phyloP scores from a whole-genome alignment of 2,888 invertebrate species.

The Saturnia japonica region DNA sequence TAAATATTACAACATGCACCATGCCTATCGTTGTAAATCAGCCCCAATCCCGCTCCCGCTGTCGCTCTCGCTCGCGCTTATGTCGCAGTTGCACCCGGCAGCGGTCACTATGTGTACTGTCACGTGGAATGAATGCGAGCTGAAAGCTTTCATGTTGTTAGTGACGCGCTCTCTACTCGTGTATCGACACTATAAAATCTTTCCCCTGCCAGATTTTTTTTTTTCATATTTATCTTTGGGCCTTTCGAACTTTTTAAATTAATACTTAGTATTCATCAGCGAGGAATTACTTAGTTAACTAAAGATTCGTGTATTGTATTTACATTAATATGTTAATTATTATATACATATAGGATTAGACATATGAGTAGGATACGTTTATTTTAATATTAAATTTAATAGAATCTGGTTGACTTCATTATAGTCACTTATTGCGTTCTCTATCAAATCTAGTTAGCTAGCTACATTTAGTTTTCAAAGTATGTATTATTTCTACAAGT shows the following conservation, averaged over 20 bases:
- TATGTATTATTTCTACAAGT: neutral
- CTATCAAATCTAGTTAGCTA: neutral
- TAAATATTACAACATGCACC: too few relatives aligned
- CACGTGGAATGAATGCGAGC: constrained; percentile 65
- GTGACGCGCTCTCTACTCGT: constrained; percentile 37
- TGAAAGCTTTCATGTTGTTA: constrained; percentile 52
- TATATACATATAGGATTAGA: too few relatives aligned
- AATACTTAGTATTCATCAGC: too few relatives aligned
- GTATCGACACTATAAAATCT: neutral
- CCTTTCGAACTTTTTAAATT: too few relatives aligned
- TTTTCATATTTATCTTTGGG: too few relatives aligned
- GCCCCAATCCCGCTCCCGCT: too few relatives aligned
- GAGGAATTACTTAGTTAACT: too few relatives aligned
- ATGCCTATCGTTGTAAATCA: too few relatives aligned
- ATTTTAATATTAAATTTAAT: neutral
- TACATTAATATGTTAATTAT: too few relatives aligned
- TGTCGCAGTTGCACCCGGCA: constrained; percentile 20
- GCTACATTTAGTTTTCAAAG: neutral
- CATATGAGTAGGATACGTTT: too few relatives aligned
- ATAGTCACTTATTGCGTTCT: neutral
- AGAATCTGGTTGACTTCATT: neutral
- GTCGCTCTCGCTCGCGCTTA: constrained; percentile 11
- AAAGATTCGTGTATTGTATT: too few relatives aligned
- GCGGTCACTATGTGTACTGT: constrained; percentile 72
- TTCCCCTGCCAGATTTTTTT: neutral